Base-by-base conservation (phyloP, 2,888 invertebrate genomes). In the Drosophila acutilabella region DNA sequence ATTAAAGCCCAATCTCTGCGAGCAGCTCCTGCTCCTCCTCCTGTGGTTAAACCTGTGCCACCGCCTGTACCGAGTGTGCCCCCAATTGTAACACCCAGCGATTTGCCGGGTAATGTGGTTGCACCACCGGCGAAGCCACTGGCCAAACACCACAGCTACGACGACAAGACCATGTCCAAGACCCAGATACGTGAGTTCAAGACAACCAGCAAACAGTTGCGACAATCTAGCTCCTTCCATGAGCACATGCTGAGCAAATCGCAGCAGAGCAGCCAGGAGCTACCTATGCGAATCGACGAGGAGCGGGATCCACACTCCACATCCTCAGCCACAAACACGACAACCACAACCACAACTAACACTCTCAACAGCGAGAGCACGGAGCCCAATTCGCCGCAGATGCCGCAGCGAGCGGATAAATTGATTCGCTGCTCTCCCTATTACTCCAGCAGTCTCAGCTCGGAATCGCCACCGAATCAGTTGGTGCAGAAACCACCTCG, bases 391-490 rank as follows among this genome's bases (percentile, higher is more conserved):
- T 92, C 92, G 0, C 92, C 93, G 18, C 90, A 91, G 84, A 81
- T 92, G 89, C 90, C 91, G 36, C 90, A 88, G 60, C 89, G 92
- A 14, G 91, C 92, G 4, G 92, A 94, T 51, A 94, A 94, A 75
- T 91, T 95, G 33, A 94, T 95, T 0, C 95, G 95, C 89, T 95
- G 95, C 87, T 95, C 96, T 1, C 95, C 96, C 0, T 96, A 96
- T 89, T 96, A 96, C 90, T 96, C 96, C 30, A 96, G 95, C 85
- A 96, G 96, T 83, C 92, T 96, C 42, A 96, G 96, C 89, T 95
- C 95, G 0, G 96, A 96, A 81, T 95, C 95, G 26, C 95, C 95
- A 2, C 95, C 95, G 2, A 94, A 95, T 90, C 92, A 92, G 73
- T 74, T 91, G n/a, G 93, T 95, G 36, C 93, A 94, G 51, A 95